Evolutionary conservation across 2,113 vertebrate species (phyloP), one percentile per base, ranked within the genome.

Genomic region (Strix uralensis): DNA sequence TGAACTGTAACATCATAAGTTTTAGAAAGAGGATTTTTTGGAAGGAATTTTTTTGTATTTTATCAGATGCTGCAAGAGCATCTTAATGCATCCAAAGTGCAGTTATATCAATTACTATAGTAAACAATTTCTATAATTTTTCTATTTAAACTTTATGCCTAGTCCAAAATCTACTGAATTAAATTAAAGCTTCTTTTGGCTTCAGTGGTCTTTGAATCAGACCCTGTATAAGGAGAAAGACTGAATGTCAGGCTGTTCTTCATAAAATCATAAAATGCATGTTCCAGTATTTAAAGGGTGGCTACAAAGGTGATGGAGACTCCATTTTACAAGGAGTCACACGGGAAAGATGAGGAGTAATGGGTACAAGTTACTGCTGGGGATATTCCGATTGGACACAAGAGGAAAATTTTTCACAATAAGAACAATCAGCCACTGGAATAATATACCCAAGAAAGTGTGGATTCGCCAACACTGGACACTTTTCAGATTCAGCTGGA

Each of bases 11-110:
- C 26, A 40, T 9, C 74, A 8, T 65, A 51, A 27, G 58, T 62
- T 77, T 75, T 36, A 63, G 47, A 26, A 90, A 72, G 58, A 32
- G 46, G 40, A 22, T 69, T 63, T 90, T 94, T 57, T 79, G 4
- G 27, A 69, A 69, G 30, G 36, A 36, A 18, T 70, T 32, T 42
- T 46, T 67, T 85, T 84, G 20, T 77, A 71, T 58, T 66, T 81
- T 47, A 92, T 29, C 15, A 62, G 47, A 16, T 57, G 66, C n/a
- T 81, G 7, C 78, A 47, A 86, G 15, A 77, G 54, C 30, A 73
- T 84, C 62, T 57, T 77, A 44, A 65, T 63, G 65, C 51, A 90
- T 94, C 90, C 65, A 54, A 94, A 92, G 58, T 96, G 74, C 92
- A 88, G 81, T 93, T 96, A 47, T 42, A 38, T 71, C 51, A 73